phyloP scores from a whole-genome alignment of 2,888 invertebrate species.

The Patella caerulea region DNA sequence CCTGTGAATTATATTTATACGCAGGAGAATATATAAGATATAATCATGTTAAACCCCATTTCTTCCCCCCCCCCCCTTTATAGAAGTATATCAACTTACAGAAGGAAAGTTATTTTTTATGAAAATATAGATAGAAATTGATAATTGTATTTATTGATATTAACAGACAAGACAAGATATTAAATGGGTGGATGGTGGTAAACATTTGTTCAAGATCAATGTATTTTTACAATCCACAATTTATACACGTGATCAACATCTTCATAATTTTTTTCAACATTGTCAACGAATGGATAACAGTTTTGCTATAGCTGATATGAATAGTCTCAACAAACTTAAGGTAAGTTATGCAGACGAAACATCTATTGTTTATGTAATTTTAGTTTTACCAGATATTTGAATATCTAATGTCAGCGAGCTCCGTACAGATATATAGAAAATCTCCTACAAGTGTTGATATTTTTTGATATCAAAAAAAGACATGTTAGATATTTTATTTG shows the following conservation, averaged over 20 bases:
- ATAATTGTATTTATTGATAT: neutral
- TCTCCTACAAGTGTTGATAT: no score
- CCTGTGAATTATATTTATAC: no score
- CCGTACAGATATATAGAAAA: no score
- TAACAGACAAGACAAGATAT: constrained; percentile 84
- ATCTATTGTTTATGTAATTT: neutral
- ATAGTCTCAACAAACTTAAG: constrained; percentile 68
- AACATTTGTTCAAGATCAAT: constrained; percentile 87
- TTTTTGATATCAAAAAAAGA: no score
- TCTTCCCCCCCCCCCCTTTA: no score
- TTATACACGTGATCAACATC: constrained; percentile 86
- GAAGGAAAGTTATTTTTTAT: no score
- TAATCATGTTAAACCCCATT: no score
- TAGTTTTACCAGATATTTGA: no score
- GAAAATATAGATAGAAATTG: neutral
- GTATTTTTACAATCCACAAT: constrained; percentile 91
- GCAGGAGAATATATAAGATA: no score
- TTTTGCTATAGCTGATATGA: constrained; percentile 70
- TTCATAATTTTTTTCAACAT: constrained; percentile 89
- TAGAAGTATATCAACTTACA: no score
- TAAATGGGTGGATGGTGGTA: constrained; percentile 93
- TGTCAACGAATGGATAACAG: constrained; percentile 84
- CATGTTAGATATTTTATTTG: no score
- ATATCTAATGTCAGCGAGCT: no score
- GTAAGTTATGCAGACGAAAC: constrained; percentile 38